A percentile compares a stretch with the other conserved stretches of the same genome.
phyloP scores from a whole-genome alignment of 2,113 vertebrate species.

The mouse (Mus musculus) region GRCm39 chr17:73672001-73672500 shows the following conservation, averaged over 20 bases:
- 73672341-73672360: slow-evolving; percentile 73
- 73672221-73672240: slow-evolving; percentile 25
- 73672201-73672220: slow-evolving; percentile 50
- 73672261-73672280: slow-evolving; percentile 60
- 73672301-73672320: slow-evolving; percentile 68
- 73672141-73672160: background rate
- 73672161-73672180: background rate
- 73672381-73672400: slow-evolving; percentile 49
- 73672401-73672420: slow-evolving; percentile 69
- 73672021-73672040: background rate
- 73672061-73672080: background rate
- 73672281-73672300: slow-evolving; percentile 51
- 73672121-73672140: slow-evolving; percentile 36
- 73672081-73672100: background rate
- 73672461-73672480: slow-evolving; percentile 39
- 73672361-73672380: slow-evolving; percentile 43
- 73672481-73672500: slow-evolving; percentile 18
- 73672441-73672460: slow-evolving; percentile 49
- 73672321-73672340: slow-evolving; percentile 73
- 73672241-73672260: slow-evolving; percentile 67
- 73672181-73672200: slow-evolving; percentile 58
- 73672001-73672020: background rate
- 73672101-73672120: background rate
- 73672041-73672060: background rate
- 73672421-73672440: slow-evolving; percentile 49